These are phyloP conservation scores for Cosmia pyralina DNA, from an alignment of 2,888 invertebrate species.

Conservation along the genomic window DNA sequence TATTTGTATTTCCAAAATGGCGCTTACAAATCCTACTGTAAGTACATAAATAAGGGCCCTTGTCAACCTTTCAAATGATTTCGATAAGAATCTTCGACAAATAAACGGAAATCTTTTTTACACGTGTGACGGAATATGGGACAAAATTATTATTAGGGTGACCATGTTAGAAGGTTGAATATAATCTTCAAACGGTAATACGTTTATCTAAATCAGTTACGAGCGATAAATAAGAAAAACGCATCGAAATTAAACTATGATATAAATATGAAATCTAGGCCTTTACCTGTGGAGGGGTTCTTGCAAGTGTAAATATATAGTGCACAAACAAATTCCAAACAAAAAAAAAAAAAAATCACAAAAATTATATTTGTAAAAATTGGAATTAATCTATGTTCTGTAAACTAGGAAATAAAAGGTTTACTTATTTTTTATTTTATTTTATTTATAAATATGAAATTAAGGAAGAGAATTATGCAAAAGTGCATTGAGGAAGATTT, in stretches of 20 bases:
- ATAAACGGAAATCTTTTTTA: slow-evolving; percentile 23
- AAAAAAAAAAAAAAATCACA: too few relatives aligned
- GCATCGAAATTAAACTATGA: background rate
- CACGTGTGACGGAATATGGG: slow-evolving; percentile 14
- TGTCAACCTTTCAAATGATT: slow-evolving; percentile 19
- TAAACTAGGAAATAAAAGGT: too few relatives aligned
- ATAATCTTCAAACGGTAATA: background rate
- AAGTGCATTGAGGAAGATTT: background rate
- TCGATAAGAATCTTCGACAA: slow-evolving; percentile 32
- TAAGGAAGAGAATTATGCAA: background rate
- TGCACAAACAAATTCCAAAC: too few relatives aligned
- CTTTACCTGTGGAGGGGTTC: too few relatives aligned
- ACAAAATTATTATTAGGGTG: slow-evolving; percentile 6
- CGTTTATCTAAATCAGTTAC: background rate
- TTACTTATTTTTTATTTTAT: too few relatives aligned
- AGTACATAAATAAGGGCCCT: slow-evolving; percentile 4
- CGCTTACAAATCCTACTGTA: background rate
- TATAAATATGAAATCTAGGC: too few relatives aligned
- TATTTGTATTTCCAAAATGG: slow-evolving; percentile 2
- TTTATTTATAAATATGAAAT: too few relatives aligned
- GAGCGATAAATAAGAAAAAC: too few relatives aligned
- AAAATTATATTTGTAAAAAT: too few relatives aligned
- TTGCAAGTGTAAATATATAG: too few relatives aligned
- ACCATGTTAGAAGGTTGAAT: background rate
- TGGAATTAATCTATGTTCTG: too few relatives aligned